A percentile compares a stretch with the other conserved stretches of the same genome.
These are phyloP conservation scores for Aleiodes sp. DNA, from an alignment of 1,140 invertebrate genomes.

Conservation along the genomic window DNA sequence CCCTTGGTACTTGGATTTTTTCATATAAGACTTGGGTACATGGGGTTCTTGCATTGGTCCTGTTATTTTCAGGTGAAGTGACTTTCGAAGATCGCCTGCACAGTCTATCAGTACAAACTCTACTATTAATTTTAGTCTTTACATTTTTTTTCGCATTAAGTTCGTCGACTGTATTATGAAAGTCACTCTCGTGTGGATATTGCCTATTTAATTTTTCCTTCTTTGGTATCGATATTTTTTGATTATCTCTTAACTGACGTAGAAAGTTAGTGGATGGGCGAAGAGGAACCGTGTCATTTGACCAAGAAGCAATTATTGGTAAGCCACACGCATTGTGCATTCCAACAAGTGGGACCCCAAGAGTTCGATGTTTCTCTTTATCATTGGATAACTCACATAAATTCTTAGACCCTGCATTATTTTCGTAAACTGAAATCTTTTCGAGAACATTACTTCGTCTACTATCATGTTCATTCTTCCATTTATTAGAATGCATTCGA, in stretches of 20 bases:
- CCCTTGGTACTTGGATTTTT: background rate
- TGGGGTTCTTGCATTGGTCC: too few species aligned
- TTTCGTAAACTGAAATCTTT: conserved; percentile 58
- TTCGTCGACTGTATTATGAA: too few species aligned
- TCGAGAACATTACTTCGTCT: conserved; percentile 47
- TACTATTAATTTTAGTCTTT: too few species aligned
- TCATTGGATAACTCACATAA: conserved; percentile 18
- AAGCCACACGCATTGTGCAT: conserved; percentile 58
- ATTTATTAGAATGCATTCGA: background rate
- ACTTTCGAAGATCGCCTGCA: too few species aligned
- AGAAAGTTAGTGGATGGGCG: too few species aligned
- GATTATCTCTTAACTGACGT: too few species aligned
- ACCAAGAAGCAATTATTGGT: conserved; percentile 48
- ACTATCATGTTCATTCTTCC: conserved; percentile 15
- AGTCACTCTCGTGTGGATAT: too few species aligned
- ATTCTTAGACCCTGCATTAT: conserved; percentile 41
- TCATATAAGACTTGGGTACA: too few species aligned
- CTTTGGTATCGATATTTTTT: background rate
- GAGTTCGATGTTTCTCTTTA: conserved; percentile 36
- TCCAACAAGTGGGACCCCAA: conserved; percentile 60
- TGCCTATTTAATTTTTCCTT: background rate
- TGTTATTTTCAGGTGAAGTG: conserved; percentile 14
- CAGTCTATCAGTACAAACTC: too few species aligned
- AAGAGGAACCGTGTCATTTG: too few species aligned
- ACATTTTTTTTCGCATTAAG: too few species aligned